Evolutionary conservation across 1,140 invertebrate species (phyloP), one percentile per base, ranked within the genome.

Genomic region (Bombus consobrinus): DNA sequence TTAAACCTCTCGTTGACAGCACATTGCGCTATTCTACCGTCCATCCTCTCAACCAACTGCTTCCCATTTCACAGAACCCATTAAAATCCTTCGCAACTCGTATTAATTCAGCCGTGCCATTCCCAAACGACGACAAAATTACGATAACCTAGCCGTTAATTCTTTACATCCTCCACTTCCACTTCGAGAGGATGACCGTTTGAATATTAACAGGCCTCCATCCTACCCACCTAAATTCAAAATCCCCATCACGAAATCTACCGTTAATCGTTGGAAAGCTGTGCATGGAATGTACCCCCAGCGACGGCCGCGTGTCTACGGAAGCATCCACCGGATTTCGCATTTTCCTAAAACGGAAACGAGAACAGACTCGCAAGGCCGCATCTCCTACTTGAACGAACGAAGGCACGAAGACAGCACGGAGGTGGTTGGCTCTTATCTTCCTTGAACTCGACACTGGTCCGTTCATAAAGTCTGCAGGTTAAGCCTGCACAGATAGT

Each of bases 311-410:
- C 90, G 92, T 93, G 92, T 86, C 85, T 78, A 57, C 75, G 88
- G 92, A 92, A 93, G 77, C 88, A 88, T 90, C 81, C 75, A 62
- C 64, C 77, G 92, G 92, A 93, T 93, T 93, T 92, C 81, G 83
- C 76, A 37, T 91, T 91, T 88, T 91, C 87, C 83, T 71, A 37
- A 76, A 59, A 84, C n/a, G 53, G 22, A 81, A 73, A 39, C 69
- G 28, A 43, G 59, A 57, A 81, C 66, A 18, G 12, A 8, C 28
- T 34, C 32, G 6, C 15, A 25, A 71, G 10, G 1, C 22, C 37
- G 25, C 28, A 13, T 15, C 68, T 9, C 25, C 68, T 66, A 66
- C 13, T 8, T 25, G 37, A 39, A 34, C 15, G 13, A 69, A 69
- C 69, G 72, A 77, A 64, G 86, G 32, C 66, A 73, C 76, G 57